Evolutionary conservation across 2,888 invertebrate species (phyloP).

Genomic region (Eristalinus aeneus): DNA sequence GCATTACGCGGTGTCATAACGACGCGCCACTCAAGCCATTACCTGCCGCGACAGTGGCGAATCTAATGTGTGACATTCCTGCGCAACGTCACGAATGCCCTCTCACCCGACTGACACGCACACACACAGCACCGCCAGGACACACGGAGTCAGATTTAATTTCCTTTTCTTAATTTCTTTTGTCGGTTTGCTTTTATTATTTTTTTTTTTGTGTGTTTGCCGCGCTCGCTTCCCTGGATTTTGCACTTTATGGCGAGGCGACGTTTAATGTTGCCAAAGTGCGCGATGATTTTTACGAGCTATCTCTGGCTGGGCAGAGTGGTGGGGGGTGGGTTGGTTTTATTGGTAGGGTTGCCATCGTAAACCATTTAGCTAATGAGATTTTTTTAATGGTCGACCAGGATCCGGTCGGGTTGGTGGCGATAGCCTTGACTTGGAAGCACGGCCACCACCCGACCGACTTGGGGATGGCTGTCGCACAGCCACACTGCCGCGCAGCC

Average conservation of each 20-base stretch:
- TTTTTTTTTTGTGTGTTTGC: constrained; percentile 13
- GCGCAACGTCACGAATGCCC: constrained; percentile 48
- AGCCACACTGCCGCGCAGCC: background rate
- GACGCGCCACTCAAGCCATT: constrained; percentile 51
- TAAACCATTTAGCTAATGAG: constrained; percentile 74
- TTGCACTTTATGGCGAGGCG: constrained; percentile 60
- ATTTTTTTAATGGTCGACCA: constrained; percentile 49
- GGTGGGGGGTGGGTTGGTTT: constrained; percentile 22
- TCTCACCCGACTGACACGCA: constrained; percentile 45
- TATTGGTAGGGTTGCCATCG: constrained; percentile 71
- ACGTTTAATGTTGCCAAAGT: constrained; percentile 67
- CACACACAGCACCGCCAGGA: background rate
- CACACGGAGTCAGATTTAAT: constrained; percentile 61
- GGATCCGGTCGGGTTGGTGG: constrained; percentile 18
- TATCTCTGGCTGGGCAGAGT: constrained; percentile 22
- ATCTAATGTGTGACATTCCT: constrained; percentile 47
- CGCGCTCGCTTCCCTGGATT: constrained; percentile 54
- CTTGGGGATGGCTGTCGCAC: background rate
- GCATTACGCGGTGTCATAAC: constrained; percentile 68
- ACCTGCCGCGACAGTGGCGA: constrained; percentile 44
- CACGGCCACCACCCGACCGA: background rate
- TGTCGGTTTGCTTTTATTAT: constrained; percentile 2
- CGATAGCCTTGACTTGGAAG: constrained; percentile 3
- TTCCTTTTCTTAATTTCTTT: constrained; percentile 46
- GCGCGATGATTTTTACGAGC: constrained; percentile 68